Evolutionary conservation across 2,113 vertebrate species (phyloP).

Genomic region (Esox niger): DNA sequence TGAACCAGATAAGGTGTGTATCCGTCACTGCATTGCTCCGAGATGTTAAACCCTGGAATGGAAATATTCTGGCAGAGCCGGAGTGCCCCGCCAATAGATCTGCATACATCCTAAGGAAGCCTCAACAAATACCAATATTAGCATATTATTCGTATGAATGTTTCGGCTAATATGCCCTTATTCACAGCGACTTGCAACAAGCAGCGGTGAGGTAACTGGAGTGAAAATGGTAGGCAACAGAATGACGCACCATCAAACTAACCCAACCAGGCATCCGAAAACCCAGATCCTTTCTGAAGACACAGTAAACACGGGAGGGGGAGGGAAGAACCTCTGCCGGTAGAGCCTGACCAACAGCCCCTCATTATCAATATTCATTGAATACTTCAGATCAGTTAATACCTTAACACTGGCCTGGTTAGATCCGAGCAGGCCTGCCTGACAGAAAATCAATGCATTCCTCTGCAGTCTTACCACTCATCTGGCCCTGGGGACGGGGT

Average conservation of each 20-base stretch:
- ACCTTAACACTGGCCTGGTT: constrained; percentile 26
- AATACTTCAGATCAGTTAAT: constrained; percentile 43
- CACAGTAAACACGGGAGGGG: background rate
- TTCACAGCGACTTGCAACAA: background rate
- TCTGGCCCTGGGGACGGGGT: constrained; percentile 17
- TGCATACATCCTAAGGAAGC: background rate
- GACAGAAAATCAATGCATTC: constrained; percentile 44
- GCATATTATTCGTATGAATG: no score
- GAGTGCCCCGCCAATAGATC: background rate
- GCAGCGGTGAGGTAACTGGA: background rate
- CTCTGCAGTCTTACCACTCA: constrained; percentile 25
- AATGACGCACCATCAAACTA: background rate
- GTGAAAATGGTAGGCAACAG: background rate
- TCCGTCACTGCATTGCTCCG: constrained; percentile 18
- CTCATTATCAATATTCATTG: constrained; percentile 40
- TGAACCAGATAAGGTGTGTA: constrained; percentile 15
- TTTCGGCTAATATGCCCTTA: background rate
- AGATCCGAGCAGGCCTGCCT: constrained; percentile 30
- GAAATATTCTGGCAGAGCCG: constrained; percentile 12
- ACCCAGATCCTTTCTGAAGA: background rate
- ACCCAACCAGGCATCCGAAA: background rate
- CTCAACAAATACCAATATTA: background rate
- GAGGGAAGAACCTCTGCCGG: constrained; percentile 4
- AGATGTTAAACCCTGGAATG: constrained; percentile 11
- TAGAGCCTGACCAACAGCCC: constrained; percentile 10